Base-by-base conservation (phyloP, 2,113 vertebrate species). In the Tychaedon coryphoeus region DNA sequence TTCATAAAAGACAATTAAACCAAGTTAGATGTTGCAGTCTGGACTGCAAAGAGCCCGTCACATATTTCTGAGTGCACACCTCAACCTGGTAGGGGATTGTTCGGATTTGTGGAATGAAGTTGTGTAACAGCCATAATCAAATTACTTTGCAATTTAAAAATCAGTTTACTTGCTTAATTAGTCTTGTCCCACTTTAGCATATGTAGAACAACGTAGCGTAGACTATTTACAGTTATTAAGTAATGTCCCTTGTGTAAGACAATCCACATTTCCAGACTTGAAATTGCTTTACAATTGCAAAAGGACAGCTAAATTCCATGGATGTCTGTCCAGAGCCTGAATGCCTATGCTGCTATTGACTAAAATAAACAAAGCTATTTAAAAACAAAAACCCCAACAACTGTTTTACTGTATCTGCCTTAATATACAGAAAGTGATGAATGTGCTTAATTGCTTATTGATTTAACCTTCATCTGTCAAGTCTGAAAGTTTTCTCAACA, bases 161-260 rank as follows among this genome's bases (percentile, higher is more conserved):
- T 76, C 94, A 88, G 54, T 96, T 92, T 73, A 79, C 64, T 86
- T 95, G 58, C 82, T 76, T 93, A 92, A 80, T 94, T 61, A 83
- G 47, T 33, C 54, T 81, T 76, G 86, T 88, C 79, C 88, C 86
- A 94, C 86, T 93, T 95, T 20, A 90, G 71, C 65, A 15, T 65
- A 53, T 42, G 73, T 93, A 77, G 85, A 94, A 86, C 93, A 92
- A 88, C 75, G 75, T 67, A 78, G 14, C 4, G 20, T 19, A 86
- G 78, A 54, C 75, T 86, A 58, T 33, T 92, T 72, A 65, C 42
- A 73, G 67, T 80, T 72, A 85, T 67, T 96, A 94, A 88, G 78
- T 94, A 92, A 96, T 34, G n/a, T 47, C 47, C 62, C 87, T 96
- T 93, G 81, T 92, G 92, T 92, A 96, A 95, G 88, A n/a, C 73